Evolutionary conservation across 2,888 invertebrate species (phyloP).

Genomic region (Masnerella sp.): DNA sequence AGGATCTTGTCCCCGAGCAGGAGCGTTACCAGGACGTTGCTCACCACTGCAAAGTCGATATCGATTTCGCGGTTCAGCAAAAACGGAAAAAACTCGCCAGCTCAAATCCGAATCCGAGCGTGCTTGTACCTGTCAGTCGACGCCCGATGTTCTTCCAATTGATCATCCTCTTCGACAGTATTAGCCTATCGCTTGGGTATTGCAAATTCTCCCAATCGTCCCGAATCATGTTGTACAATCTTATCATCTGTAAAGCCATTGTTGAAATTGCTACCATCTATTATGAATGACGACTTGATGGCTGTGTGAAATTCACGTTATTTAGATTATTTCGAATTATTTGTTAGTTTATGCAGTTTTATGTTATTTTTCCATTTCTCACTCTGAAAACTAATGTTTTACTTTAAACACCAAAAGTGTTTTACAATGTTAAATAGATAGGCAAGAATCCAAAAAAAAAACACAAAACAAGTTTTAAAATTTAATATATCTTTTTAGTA

Average conservation of each 20-base stretch:
- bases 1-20: constrained; percentile 20
- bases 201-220: constrained; percentile 25
- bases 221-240: constrained; percentile 12
- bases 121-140: constrained; percentile 16
- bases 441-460: too few species aligned
- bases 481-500: too few species aligned
- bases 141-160: constrained; percentile 4
- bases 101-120: constrained; percentile 4
- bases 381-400: too few species aligned
- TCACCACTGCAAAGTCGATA: constrained; percentile 22
- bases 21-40: constrained; percentile 12
- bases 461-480: too few species aligned
- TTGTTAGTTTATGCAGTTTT: too few species aligned
- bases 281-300: not conserved
- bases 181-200: not conserved
- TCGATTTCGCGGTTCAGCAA: constrained; percentile 22
- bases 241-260: constrained; percentile 15
- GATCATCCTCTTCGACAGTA: constrained; percentile 2
- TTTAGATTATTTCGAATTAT: too few species aligned
- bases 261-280: not conserved
- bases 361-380: too few species aligned
- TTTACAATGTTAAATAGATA: too few species aligned
- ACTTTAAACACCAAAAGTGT: too few species aligned
- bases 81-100: too few species aligned
- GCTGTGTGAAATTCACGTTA: not conserved